Evolutionary conservation across 2,888 invertebrate genomes (phyloP), one percentile per base, ranked within the genome.

Genomic region (Drosophila histrio): DNA sequence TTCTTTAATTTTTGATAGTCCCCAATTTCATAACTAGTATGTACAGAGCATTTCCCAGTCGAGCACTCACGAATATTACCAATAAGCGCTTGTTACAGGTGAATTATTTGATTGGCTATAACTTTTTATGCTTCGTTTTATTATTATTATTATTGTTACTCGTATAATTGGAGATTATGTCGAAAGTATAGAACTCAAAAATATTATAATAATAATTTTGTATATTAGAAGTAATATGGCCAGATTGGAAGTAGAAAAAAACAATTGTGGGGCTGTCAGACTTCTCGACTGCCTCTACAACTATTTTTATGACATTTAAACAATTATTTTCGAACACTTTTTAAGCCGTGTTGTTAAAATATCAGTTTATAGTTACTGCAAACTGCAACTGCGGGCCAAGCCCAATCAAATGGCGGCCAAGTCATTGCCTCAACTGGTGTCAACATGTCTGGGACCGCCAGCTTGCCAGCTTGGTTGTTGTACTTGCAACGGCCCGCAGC

Each of bases 291-390:
- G 38, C 9, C 19, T 38, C 19, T 22, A 34, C 57, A 52, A 54
- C 76, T 67, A 70, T 76, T 86, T 82, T 86, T 72, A 85, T 82
- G 88, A 87, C 88, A 82, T 82, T 82, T 87, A 87, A 82, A 79
- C 83, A 79, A 85, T 83, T 87, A 86, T 87, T 85, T 87, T 86
- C 60, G 60, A 68, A 30, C 72, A 66, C 75, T 28, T 52, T 52
- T 38, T 39, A 11, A 17, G 39, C 36, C 39, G 28, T 43, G 79
- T 84, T 84, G 77, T 64, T 68, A 65, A 79, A 79, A 86, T 86
- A 82, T 85, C 65, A 83, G 72, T 83, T 77, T 50, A 41, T 38
- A 38, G 43, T 41, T 52, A 26, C 17, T n/a, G 50, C 11, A 44
- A 39, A 53, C 50, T 58, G 19, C 72, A 39, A 44, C 47, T 49